Conservation (phyloP, 2,888 invertebrate genomes). For the Drosophila hamatofila region DNA sequence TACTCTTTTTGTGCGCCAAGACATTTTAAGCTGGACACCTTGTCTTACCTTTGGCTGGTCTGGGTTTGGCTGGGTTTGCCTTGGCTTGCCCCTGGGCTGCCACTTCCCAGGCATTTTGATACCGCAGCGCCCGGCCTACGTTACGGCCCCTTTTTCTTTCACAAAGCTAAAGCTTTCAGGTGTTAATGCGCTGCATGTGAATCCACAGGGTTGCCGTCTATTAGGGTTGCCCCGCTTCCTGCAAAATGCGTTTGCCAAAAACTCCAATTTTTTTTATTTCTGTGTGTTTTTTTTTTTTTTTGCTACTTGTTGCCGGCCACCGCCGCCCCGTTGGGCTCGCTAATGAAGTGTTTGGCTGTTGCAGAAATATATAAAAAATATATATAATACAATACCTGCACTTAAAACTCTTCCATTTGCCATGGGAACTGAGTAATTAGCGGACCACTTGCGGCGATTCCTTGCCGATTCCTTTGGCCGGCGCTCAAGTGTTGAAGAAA, state of each 20-base stretch:
- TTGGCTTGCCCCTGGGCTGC: slow-evolving; percentile 53
- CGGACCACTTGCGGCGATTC: slow-evolving; percentile 67
- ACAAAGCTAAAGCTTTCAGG: slow-evolving; percentile 50
- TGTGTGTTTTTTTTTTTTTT: slow-evolving; percentile 12
- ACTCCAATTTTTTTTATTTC: not conserved
- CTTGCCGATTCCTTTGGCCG: not conserved
- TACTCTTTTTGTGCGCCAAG: slow-evolving; percentile 5
- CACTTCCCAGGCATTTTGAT: slow-evolving; percentile 68
- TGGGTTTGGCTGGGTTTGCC: slow-evolving; percentile 1
- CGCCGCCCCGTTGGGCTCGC: slow-evolving; percentile 16
- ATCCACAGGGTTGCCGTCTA: slow-evolving; percentile 55
- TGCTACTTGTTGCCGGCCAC: slow-evolving; percentile 64
- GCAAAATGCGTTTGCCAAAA: slow-evolving; percentile 25
- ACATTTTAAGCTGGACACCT: slow-evolving; percentile 30
- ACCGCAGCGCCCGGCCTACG: slow-evolving; percentile 49
- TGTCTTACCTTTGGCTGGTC: slow-evolving; percentile 17
- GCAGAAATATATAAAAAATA: not conserved
- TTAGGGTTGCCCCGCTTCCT: slow-evolving; percentile 35
- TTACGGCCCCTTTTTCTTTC: slow-evolving; percentile 27
- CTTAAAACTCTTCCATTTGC: slow-evolving; percentile 39
- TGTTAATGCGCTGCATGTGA: slow-evolving; percentile 68
- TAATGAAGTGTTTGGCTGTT: slow-evolving; percentile 41
- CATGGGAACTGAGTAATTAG: slow-evolving; percentile 82
- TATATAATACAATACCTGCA: slow-evolving; percentile 43
- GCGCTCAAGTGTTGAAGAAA: slow-evolving; percentile 51